These are phyloP conservation scores for Spatula versicolor DNA, from an alignment of 2,797 vertebrate species.

Conservation along the genomic window DNA sequence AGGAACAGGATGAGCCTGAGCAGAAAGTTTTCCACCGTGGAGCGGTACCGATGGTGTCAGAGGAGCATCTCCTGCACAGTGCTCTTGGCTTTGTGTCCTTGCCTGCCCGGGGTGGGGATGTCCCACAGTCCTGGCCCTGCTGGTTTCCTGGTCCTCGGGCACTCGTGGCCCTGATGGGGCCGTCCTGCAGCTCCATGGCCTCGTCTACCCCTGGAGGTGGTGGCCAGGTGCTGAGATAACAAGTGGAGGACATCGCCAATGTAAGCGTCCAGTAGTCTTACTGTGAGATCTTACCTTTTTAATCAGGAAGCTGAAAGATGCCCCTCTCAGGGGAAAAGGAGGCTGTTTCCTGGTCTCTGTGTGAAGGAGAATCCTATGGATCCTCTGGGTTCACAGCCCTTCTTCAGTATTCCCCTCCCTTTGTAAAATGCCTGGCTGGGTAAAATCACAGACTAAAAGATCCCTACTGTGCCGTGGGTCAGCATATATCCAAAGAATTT, in stretches of 20 bases:
- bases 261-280: background rate
- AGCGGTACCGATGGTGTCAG: accelerated
- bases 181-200: background rate
- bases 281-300: background rate
- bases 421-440: background rate
- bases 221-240: background rate
- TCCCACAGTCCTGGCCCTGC: background rate
- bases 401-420: background rate
- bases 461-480: background rate
- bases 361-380: background rate
- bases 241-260: accelerated
- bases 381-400: background rate
- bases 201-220: background rate
- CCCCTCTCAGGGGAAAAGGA: background rate
- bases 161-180: background rate
- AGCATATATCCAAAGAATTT: background rate
- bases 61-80: background rate
- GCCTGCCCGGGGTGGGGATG: accelerated
- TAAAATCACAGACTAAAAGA: background rate
- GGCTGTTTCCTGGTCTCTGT: background rate
- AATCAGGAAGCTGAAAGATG: background rate
- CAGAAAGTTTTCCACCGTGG: background rate
- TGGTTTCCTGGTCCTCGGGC: background rate
- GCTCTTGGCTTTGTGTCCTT: background rate
- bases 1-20: background rate